Percentiles rank a stretch among this genome's conserved stretches.
phyloP scores from a whole-genome alignment of 2,113 vertebrate genomes.

The Aphyosemion australe region DNA sequence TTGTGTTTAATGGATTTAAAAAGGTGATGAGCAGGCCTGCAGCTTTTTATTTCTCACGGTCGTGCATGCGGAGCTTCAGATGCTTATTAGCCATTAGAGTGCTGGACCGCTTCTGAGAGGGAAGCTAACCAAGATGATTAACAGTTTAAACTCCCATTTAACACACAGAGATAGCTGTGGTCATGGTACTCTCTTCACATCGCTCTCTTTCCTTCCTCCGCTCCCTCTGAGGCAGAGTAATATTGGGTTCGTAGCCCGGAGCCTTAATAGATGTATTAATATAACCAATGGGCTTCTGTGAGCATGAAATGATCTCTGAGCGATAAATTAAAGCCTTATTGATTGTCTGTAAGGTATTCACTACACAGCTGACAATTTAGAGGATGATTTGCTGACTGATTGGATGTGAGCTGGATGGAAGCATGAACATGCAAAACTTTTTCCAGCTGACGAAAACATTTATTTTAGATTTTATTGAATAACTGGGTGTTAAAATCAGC shows the following conservation, averaged over 20 bases:
- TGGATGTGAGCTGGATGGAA: conserved; percentile 16
- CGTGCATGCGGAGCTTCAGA: conserved; percentile 21
- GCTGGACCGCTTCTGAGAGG: conserved; percentile 55
- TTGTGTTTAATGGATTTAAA: not conserved
- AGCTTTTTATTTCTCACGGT: conserved; percentile 28
- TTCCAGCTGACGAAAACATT: not conserved
- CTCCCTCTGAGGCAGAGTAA: conserved; percentile 60
- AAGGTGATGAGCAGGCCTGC: conserved; percentile 21
- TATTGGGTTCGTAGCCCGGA: conserved; percentile 64
- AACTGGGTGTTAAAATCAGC: too few relatives aligned
- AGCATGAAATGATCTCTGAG: conserved; percentile 79
- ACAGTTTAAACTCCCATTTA: conserved; percentile 78
- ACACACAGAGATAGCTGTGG: conserved; percentile 55
- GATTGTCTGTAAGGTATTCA: conserved; percentile 69
- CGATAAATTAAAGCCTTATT: conserved; percentile 74
- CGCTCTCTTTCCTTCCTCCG: conserved; percentile 23
- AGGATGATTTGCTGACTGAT: conserved; percentile 50
- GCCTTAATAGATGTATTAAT: conserved; percentile 78
- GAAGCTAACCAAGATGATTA: conserved; percentile 71
- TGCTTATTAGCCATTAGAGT: conserved; percentile 68
- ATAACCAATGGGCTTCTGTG: conserved; percentile 73
- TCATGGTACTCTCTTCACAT: conserved; percentile 55
- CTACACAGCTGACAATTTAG: conserved; percentile 55
- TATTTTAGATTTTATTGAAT: too few relatives aligned
- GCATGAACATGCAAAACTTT: conserved; percentile 6